Evolutionary conservation across 2,113 vertebrate genomes (phyloP).

Genomic region (Hemichromis elongatus): DNA sequence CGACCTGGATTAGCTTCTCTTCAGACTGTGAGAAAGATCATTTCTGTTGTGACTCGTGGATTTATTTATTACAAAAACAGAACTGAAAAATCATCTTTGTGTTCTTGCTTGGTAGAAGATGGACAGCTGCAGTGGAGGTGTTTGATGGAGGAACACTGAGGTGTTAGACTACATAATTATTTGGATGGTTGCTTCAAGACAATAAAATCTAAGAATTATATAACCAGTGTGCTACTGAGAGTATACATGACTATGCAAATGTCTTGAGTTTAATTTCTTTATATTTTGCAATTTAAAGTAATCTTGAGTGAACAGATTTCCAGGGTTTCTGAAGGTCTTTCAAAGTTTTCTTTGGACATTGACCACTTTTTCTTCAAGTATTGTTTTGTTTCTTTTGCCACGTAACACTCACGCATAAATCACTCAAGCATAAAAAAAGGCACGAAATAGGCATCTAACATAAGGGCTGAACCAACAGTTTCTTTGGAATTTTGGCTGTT

Average conservation of each 20-base stretch:
- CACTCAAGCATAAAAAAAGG: not conserved
- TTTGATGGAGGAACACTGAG: not conserved
- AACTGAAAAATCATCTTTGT: not conserved
- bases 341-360: not conserved
- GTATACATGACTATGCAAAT: not conserved
- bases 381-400: not conserved
- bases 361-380: not conserved
- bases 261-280: not conserved
- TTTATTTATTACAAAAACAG: not conserved
- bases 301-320: not conserved
- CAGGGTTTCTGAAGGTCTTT: not conserved
- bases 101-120: not conserved
- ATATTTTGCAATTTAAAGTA: not conserved
- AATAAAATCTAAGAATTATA: not conserved
- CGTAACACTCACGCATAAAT: rapidly evolving
- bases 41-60: not conserved
- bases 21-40: not conserved
- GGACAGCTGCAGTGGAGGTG: constrained; percentile 27
- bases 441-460: not conserved
- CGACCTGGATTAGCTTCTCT: not conserved
- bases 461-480: not conserved
- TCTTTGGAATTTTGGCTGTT: not conserved
- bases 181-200: not conserved
- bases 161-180: constrained; percentile 20
- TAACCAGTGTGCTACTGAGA: not conserved